Evolutionary conservation across 2,797 vertebrate species (phyloP).

Genomic region (Danio albolineatus): DNA sequence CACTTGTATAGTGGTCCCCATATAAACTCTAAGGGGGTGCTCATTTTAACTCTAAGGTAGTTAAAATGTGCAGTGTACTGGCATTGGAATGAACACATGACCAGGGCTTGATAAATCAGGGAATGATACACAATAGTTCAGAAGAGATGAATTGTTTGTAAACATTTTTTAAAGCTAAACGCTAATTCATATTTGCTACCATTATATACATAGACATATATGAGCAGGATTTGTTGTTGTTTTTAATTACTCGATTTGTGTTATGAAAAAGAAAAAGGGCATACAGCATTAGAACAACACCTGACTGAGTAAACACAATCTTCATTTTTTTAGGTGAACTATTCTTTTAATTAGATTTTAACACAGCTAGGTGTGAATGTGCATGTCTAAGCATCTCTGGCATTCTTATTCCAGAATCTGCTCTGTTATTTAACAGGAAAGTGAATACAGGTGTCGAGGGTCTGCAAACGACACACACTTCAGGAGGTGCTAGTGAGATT

Average conservation of each 20-base stretch:
- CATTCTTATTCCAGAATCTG: background rate
- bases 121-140: too few relatives aligned
- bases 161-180: too few relatives aligned
- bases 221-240: too few relatives aligned
- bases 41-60: too few relatives aligned
- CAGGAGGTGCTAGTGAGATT: conserved; percentile 9
- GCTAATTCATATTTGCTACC: too few relatives aligned
- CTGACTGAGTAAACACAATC: background rate
- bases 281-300: background rate
- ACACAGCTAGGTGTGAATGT: background rate
- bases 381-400: background rate
- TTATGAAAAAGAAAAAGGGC: background rate
- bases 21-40: too few relatives aligned
- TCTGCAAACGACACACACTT: conserved; percentile 8
- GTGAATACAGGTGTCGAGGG: conserved; percentile 10
- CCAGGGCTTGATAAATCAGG: too few relatives aligned
- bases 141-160: too few relatives aligned
- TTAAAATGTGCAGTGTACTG: too few relatives aligned
- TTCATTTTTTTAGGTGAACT: background rate
- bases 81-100: too few relatives aligned
- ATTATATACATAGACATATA: too few relatives aligned
- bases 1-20: too few relatives aligned
- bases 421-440: background rate
- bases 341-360: background rate
- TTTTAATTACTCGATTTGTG: background rate